phyloP scores from a whole-genome alignment of 2,888 invertebrate species.

The Merodon equestris region DNA sequence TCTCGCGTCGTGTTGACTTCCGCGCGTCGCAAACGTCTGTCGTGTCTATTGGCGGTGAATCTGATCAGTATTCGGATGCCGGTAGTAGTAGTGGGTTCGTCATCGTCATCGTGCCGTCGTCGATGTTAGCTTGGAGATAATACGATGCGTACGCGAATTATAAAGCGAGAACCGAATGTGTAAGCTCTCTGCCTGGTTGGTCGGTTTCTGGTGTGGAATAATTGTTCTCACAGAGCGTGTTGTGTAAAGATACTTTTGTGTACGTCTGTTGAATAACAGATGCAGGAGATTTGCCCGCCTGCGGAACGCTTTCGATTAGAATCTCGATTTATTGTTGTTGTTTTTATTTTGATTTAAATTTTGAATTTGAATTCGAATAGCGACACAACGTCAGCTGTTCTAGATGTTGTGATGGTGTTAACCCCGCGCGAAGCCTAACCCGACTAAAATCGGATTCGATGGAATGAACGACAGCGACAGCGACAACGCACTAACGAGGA shows the following conservation, averaged over 20 bases:
- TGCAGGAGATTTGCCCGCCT: slow-evolving; percentile 4
- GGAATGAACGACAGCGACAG: slow-evolving; percentile 8
- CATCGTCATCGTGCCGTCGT: slow-evolving; percentile 2
- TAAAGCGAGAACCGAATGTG: too few relatives aligned
- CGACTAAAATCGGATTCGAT: slow-evolving; percentile 43
- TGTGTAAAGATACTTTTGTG: slow-evolving; percentile 10
- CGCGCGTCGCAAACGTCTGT: too few relatives aligned
- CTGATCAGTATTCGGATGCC: slow-evolving; percentile 1
- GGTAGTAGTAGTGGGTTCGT: slow-evolving; percentile 18
- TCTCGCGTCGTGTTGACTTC: neutral
- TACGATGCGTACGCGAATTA: slow-evolving; percentile 23
- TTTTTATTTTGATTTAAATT: slow-evolving; percentile 29
- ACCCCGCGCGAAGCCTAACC: slow-evolving; percentile 59
- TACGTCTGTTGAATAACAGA: slow-evolving; percentile 41
- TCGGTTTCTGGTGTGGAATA: neutral
- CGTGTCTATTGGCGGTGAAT: neutral
- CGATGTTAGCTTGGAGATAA: slow-evolving; percentile 18
- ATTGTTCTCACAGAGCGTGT: slow-evolving; percentile 4
- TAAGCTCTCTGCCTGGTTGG: too few relatives aligned
- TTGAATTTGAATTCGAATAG: slow-evolving; percentile 44
- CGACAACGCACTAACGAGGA: slow-evolving; percentile 25
- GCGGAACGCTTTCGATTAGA: slow-evolving; percentile 10
- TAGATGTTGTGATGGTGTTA: slow-evolving; percentile 43
- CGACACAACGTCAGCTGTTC: slow-evolving; percentile 16
- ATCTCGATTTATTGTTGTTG: slow-evolving; percentile 12